phyloP scores from a whole-genome alignment of 2,113 vertebrate species.

The Cyanistes caeruleus region DNA sequence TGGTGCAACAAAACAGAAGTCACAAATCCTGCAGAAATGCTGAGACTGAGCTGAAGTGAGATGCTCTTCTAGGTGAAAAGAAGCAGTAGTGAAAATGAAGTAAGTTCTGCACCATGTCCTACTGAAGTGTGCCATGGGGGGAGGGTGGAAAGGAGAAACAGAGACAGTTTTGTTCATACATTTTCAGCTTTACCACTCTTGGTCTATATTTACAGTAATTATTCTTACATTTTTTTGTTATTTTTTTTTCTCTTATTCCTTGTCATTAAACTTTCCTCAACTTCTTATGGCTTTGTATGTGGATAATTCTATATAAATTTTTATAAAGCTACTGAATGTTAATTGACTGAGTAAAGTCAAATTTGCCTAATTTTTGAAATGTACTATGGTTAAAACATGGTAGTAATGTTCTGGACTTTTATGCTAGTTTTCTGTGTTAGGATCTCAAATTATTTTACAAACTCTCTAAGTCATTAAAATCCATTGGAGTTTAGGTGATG shows the following conservation, averaged over 20 bases:
- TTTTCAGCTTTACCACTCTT: background rate
- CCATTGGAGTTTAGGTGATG: background rate
- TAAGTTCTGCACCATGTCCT: background rate
- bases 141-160: fast-evolving
- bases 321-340: background rate
- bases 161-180: background rate
- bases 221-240: background rate
- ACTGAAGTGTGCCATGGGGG: background rate
- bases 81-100: background rate
- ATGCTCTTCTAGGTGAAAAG: background rate
- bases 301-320: background rate
- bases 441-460: background rate
- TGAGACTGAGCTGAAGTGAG: background rate
- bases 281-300: background rate
- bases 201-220: background rate
- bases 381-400: background rate
- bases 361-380: background rate
- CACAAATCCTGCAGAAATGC: background rate
- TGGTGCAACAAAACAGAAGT: background rate
- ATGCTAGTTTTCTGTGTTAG: background rate
- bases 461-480: background rate
- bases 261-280: background rate
- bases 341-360: background rate
- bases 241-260: background rate
- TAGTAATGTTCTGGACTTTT: background rate